A percentile compares a stretch with the other conserved stretches of the same genome.
Evolutionary conservation across 2,888 invertebrate species (phyloP).

Genomic region (Eupeodes luniger): DNA sequence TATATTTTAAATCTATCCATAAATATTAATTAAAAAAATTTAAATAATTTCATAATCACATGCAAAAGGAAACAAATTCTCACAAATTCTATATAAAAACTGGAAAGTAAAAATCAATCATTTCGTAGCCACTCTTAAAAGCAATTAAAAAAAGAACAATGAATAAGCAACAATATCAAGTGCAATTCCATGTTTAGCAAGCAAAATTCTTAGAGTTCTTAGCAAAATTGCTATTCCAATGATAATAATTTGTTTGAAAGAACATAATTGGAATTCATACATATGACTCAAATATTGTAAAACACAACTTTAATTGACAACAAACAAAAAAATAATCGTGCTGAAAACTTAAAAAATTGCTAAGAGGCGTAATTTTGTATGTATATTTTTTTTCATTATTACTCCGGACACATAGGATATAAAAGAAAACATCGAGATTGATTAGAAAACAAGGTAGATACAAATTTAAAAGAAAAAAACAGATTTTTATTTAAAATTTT

Average conservation of each 20-base stretch:
- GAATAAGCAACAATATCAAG: slow-evolving; percentile 49
- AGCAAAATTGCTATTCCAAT: slow-evolving; percentile 1
- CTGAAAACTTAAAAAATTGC: slow-evolving; percentile 38
- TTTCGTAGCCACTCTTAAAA: slow-evolving; percentile 51
- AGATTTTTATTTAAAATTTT: not conserved
- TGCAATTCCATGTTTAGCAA: slow-evolving; percentile 55
- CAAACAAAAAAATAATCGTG: slow-evolving; percentile 65
- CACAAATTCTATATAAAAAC: slow-evolving; percentile 38
- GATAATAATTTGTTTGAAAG: not conserved
- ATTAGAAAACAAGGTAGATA: slow-evolving; percentile 29
- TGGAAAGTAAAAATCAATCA: slow-evolving; percentile 20
- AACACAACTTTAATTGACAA: slow-evolving; percentile 31
- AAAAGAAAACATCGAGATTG: slow-evolving; percentile 43
- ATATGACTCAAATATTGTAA: slow-evolving; percentile 31
- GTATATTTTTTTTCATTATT: slow-evolving; percentile 6
- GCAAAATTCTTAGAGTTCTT: slow-evolving; percentile 30
- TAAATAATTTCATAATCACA: slow-evolving; percentile 29
- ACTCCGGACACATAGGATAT: slow-evolving; percentile 62
- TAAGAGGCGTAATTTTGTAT: slow-evolving; percentile 7
- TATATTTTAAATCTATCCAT: not conserved
- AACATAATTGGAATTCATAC: slow-evolving; percentile 33
- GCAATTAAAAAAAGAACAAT: slow-evolving; percentile 44
- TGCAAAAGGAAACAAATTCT: slow-evolving; percentile 44
- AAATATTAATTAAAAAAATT: slow-evolving; percentile 4
- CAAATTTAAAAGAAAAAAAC: not conserved